Base-by-base conservation (phyloP, 2,888 invertebrate genomes). In the Euproctis similis region DNA sequence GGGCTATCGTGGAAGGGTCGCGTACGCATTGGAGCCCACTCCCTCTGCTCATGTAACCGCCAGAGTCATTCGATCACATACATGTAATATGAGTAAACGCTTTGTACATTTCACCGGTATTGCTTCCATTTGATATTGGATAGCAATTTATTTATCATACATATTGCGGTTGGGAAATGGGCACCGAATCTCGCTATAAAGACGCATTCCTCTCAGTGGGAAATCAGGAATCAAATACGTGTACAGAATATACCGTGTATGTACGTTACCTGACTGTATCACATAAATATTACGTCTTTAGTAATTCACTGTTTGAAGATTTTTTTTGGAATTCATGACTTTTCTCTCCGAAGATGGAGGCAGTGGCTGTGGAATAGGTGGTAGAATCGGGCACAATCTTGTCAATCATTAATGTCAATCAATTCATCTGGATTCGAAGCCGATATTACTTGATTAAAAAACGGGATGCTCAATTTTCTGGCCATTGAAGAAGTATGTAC, bases 111-210 rank as follows among this genome's bases (percentile, higher is more conserved):
- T 77, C 74, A 72, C 65, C 64, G 71, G 71, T 70, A 75, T 75
- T 67, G 76, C 62, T 73, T 69, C 77, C 75, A 77, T 82, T 81
- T 81, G 69, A 81, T 84, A 84, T 84, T 81, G 82, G 81, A 82
- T 82, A 78, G 75, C 82, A 80, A 84, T 84, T 84, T 84, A 82
- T 84, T 84, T 84, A 84, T 82, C 82, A 84, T 84, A 84, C 75
- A 80, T 84, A 82, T 82, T 80, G 81, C 70, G 74, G 67, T 57
- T 56, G 53, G 58, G n/a, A 63, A 64, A 57, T 54, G 69, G 65
- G 62, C 66, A 71, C 57, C 71, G 64, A 68, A 71, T 73, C 66
- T 67, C 63, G 65, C 61, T 55, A 52, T 53, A 59, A 61, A 63
- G 53, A 66, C 71, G 63, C 70, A 69, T 74, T 75, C 72, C 72